Evolutionary conservation across 1,140 invertebrate species (phyloP), one percentile per base, ranked within the genome.

Genomic region (Eriocheir sinensis): DNA sequence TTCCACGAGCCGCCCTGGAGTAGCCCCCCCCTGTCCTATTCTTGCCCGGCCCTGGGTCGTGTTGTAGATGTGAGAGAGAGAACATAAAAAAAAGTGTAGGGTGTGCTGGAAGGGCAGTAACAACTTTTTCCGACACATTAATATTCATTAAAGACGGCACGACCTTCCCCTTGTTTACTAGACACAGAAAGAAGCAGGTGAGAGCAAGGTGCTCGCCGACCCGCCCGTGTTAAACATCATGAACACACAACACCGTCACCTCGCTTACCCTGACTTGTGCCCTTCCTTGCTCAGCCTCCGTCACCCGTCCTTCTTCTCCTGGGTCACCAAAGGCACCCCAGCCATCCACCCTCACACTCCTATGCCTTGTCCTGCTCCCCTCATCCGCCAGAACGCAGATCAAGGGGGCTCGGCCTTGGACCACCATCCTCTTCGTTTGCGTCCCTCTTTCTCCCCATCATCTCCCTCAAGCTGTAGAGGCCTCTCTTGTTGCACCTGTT

Each of bases 61-160:
- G 60, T 1, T 21, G 17, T 72, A 72, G 60, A 72, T 72, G 27
- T n/a, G n/a, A n/a, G n/a, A n/a, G n/a, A n/a, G n/a, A n/a, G n/a
- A n/a, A n/a, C 30, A 34, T 36, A 85, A 85, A 38, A 3, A 85
- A 27, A 72, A 72, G 60, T 72, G 17, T 72, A 4, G 60, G 27
- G 60, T 2, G 60, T n/a, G 17, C n/a, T 72, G 60, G 60, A 72
- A n/a, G 17, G 27, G 60, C 60, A 72, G 60, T 72, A 90, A 90
- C 89, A 72, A 90, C n/a, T 72, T 72, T 72, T 40, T 72, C 21
- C 60, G 53, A 72, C 41, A 48, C 60, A 90, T 90, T 90, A 72
- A 72, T 72, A 90, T 90, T 90, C 89, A 72, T 72, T 90, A 90
- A 90, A 90, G 89, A 90, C 30, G 17, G 89, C 32, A 90, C 60